These are phyloP conservation scores for Megamerina dolium DNA, from an alignment of 2,888 invertebrate genomes.

Conservation along the genomic window DNA sequence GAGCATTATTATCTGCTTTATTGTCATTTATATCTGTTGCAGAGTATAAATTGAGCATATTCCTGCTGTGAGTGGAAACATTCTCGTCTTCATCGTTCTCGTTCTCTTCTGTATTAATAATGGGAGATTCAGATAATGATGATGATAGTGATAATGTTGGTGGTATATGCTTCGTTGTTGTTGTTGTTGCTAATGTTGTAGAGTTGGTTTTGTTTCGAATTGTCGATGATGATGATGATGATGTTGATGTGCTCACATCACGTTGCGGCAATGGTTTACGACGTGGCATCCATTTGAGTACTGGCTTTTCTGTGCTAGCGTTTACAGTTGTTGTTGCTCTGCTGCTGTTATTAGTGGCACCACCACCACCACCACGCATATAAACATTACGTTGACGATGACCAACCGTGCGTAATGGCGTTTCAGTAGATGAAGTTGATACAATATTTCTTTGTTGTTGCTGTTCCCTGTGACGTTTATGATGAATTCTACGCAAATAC, in stretches of 20 bases:
- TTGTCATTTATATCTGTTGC: too few species aligned
- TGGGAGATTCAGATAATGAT: conserved; percentile 13
- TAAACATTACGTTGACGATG: too few species aligned
- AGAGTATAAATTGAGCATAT: too few species aligned
- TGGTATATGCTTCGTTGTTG: conserved; percentile 17
- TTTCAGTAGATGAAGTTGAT: conserved; percentile 31
- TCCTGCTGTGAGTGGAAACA: too few species aligned
- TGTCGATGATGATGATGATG: neutral
- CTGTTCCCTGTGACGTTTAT: neutral
- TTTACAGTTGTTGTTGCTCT: too few species aligned
- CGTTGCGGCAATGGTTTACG: conserved; percentile 22
- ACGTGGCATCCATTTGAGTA: conserved; percentile 44
- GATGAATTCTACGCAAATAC: neutral
- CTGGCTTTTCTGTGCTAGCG: conserved; percentile 37
- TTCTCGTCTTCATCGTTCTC: too few species aligned
- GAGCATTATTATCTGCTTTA: too few species aligned
- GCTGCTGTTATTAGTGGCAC: too few species aligned
- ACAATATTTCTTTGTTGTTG: conserved; percentile 21
- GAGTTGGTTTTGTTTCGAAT: conserved; percentile 6
- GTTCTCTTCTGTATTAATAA: too few species aligned
- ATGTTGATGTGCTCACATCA: neutral
- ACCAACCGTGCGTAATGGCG: conserved; percentile 29
- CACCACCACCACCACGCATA: too few species aligned
- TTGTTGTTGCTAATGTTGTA: conserved; percentile 4
- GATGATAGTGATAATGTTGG: conserved; percentile 21